phyloP scores from a whole-genome alignment of 2,888 invertebrate species.

The Pardosa pseudoannulata region DNA sequence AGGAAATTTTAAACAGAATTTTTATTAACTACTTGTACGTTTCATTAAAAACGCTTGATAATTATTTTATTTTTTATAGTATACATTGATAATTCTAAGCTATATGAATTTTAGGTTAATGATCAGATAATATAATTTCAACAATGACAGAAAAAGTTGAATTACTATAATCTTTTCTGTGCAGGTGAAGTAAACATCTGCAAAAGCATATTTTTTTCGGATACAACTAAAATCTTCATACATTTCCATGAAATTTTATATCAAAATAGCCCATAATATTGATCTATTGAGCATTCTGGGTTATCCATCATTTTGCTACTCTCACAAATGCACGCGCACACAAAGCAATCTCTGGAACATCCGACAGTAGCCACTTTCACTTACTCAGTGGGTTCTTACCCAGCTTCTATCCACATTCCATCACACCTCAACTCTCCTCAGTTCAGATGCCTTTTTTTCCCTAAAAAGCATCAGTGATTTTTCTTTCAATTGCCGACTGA shows the following conservation, averaged over 20 bases:
- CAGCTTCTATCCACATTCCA: background rate
- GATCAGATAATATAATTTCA: too few species aligned
- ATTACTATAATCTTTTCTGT: too few species aligned
- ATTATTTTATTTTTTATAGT: too few species aligned
- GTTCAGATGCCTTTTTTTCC: background rate
- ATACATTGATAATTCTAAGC: too few species aligned
- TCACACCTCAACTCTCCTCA: constrained; percentile 7
- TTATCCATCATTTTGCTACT: background rate
- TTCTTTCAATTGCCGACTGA: background rate
- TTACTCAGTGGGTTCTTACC: background rate
- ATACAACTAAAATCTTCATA: background rate
- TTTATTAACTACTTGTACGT: too few species aligned
- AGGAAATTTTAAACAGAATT: too few species aligned
- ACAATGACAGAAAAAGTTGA: too few species aligned
- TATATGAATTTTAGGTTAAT: too few species aligned
- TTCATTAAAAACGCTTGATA: too few species aligned
- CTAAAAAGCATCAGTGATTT: background rate
- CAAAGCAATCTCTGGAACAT: background rate
- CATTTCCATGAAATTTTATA: background rate
- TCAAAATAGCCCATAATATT: background rate
- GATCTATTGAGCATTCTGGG: background rate
- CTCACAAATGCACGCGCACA: background rate
- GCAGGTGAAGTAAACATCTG: too few species aligned
- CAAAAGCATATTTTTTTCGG: too few species aligned
- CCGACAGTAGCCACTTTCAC: background rate